Percentiles rank a stretch among this genome's conserved stretches.
Conservation (phyloP, 2,797 vertebrate genomes). For the Arnoldichthys spilopterus region DNA sequence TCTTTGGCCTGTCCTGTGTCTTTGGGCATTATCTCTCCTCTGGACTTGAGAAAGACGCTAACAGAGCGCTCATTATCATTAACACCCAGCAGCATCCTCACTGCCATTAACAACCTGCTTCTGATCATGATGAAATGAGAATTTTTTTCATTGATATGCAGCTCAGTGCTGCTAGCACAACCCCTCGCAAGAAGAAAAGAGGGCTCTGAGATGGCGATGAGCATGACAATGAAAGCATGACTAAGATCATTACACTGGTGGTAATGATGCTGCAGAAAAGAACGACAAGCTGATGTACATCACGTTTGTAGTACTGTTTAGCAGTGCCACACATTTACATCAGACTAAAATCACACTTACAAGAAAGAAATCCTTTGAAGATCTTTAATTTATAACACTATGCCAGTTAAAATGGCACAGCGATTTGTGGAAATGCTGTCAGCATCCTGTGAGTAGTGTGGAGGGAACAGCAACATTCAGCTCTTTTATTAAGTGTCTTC, state of each 20-base stretch:
- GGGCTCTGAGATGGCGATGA: neutral
- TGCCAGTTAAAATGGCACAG: neutral
- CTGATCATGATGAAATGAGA: slow-evolving; percentile 9
- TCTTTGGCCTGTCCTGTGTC: slow-evolving; percentile 1
- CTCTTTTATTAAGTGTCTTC: slow-evolving; percentile 24
- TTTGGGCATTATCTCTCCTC: neutral
- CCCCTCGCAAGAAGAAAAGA: neutral
- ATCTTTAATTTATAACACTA: neutral
- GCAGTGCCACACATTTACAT: neutral
- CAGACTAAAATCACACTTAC: neutral
- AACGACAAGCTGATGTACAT: neutral
- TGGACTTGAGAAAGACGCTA: neutral
- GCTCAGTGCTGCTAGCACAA: neutral
- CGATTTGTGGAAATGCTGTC: neutral
- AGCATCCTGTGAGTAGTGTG: neutral
- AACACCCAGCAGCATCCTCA: neutral
- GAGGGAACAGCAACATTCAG: slow-evolving; percentile 11
- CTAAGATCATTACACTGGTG: neutral
- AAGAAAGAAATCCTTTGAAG: neutral
- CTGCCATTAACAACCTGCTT: slow-evolving; percentile 11
- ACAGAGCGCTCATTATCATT: slow-evolving; percentile 1
- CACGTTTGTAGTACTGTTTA: neutral
- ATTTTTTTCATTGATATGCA: slow-evolving; percentile 6
- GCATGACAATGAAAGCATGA: neutral
- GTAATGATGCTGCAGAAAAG: slow-evolving; percentile 1